phyloP scores from a whole-genome alignment of 2,888 invertebrate genomes.

The Cephus spinipes region DNA sequence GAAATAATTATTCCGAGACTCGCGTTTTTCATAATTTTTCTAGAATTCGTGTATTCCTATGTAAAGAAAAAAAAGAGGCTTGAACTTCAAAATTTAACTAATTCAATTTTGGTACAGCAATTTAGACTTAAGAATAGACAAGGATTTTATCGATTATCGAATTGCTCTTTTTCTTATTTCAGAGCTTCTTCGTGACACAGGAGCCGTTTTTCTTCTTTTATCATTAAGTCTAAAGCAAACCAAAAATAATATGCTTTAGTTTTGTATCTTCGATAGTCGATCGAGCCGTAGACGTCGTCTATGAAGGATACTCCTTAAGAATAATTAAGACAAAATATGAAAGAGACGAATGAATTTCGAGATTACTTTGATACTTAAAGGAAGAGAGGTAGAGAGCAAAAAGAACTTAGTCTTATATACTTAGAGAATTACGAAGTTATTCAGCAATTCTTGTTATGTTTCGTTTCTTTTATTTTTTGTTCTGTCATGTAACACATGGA shows the following conservation, averaged over 20 bases:
- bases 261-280: neutral
- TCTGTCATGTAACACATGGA: neutral
- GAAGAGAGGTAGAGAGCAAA: constrained; percentile 10
- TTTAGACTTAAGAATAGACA: constrained; percentile 26
- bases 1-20: neutral
- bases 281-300: constrained; percentile 14
- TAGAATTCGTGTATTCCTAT: neutral
- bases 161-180: neutral
- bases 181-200: neutral
- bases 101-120: constrained; percentile 28
- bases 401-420: neutral
- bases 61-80: neutral
- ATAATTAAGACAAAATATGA: constrained; percentile 20
- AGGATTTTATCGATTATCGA: neutral
- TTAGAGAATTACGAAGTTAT: constrained; percentile 22
- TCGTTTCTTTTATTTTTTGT: neutral
- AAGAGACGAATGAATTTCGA: constrained; percentile 22
- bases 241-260: neutral
- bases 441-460: neutral
- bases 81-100: neutral
- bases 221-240: neutral
- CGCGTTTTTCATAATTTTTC: neutral
- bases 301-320: constrained; percentile 30
- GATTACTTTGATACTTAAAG: constrained; percentile 33
- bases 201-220: neutral